Conservation (phyloP, 2,888 invertebrate species). For the Alitta virens region DNA sequence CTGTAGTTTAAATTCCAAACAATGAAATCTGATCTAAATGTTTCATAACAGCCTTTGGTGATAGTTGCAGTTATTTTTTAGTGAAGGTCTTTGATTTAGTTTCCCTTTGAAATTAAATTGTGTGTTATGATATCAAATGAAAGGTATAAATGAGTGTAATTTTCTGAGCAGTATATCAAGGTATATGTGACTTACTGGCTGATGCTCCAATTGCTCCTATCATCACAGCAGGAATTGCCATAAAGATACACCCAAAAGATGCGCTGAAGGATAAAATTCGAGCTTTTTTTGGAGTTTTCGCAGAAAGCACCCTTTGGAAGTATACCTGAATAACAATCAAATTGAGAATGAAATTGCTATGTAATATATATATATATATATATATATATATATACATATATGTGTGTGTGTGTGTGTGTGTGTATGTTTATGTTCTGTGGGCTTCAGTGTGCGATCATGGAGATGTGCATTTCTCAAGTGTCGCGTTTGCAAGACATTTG, state of each 20-base stretch:
- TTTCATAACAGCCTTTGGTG: background rate
- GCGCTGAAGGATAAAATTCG: constrained; percentile 93
- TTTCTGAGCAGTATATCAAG: background rate
- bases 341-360: too few species aligned
- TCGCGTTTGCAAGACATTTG: too few species aligned
- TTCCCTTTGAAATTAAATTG: background rate
- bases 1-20: too few species aligned
- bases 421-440: too few species aligned
- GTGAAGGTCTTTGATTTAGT: background rate
- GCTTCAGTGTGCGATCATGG: too few species aligned
- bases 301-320: constrained; percentile 94
- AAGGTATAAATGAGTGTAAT: too few species aligned
- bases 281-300: constrained; percentile 88
- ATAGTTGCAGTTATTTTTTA: background rate
- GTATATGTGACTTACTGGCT: constrained; percentile 67
- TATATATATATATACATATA: too few species aligned
- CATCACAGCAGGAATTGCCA: constrained; percentile 94
- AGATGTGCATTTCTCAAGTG: too few species aligned
- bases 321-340: constrained; percentile 98
- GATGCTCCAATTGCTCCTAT: constrained; percentile 96
- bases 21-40: background rate
- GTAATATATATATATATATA: too few species aligned
- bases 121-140: background rate
- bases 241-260: constrained; percentile 88
- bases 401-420: too few species aligned